Evolutionary conservation across 1,140 invertebrate species (phyloP).

Genomic region (Pectinophora gossypiella): DNA sequence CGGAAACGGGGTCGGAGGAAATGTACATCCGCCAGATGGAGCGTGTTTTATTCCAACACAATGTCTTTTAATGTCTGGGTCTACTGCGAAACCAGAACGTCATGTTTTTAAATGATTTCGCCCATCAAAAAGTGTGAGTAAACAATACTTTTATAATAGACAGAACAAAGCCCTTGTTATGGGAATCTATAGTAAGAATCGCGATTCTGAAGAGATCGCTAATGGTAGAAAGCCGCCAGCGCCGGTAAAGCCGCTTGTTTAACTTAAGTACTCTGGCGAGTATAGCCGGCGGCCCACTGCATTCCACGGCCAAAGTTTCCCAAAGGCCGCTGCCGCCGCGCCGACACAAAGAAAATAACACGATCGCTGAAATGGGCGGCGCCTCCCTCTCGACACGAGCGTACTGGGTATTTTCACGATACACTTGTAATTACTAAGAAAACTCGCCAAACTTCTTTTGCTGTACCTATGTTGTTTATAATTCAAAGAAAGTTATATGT

Average conservation of each 20-base stretch:
- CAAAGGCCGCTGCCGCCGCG: conserved; percentile 11
- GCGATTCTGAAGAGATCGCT: conserved; percentile 8
- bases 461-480: too few relatives aligned
- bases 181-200: neutral
- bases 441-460: too few relatives aligned
- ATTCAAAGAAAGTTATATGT: too few relatives aligned
- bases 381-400: neutral
- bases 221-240: conserved; percentile 12
- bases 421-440: too few relatives aligned
- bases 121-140: too few relatives aligned
- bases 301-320: conserved; percentile 15
- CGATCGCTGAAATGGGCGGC: neutral
- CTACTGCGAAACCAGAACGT: too few relatives aligned
- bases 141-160: too few relatives aligned
- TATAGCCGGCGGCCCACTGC: conserved; percentile 9
- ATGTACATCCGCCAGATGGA: conserved; percentile 70
- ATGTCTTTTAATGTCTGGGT: too few relatives aligned
- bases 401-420: neutral
- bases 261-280: conserved; percentile 10
- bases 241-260: conserved; percentile 12
- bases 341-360: conserved; percentile 9
- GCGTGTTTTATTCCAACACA: conserved; percentile 29
- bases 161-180: too few relatives aligned
- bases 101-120: too few relatives aligned
- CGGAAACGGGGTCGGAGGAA: conserved; percentile 65